These are phyloP conservation scores for Myotis findleyi DNA, from an alignment of 2,797 vertebrate genomes.

Conservation along the genomic window DNA sequence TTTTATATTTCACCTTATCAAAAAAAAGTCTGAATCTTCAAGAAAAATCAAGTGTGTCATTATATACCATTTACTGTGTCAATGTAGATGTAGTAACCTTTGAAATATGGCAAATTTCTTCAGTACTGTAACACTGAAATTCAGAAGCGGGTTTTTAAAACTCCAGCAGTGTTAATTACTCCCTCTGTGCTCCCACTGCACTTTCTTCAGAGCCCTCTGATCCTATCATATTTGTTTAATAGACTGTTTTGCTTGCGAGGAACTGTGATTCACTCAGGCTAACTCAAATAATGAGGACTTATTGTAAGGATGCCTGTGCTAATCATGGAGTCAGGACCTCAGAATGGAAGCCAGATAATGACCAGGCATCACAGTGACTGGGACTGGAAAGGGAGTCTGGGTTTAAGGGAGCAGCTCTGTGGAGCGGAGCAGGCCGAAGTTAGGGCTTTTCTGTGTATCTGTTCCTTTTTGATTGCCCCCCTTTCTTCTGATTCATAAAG, in stretches of 20 bases:
- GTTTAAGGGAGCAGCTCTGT: not conserved
- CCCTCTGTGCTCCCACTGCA: slow-evolving; percentile 51
- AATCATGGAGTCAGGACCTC: slow-evolving; percentile 23
- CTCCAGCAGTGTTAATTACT: slow-evolving; percentile 68
- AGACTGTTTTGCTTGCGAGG: slow-evolving; percentile 64
- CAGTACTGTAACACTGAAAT: slow-evolving; percentile 42
- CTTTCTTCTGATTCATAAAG: not conserved
- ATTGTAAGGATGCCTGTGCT: slow-evolving; percentile 48
- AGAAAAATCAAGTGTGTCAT: slow-evolving; percentile 53
- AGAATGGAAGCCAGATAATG: slow-evolving; percentile 30
- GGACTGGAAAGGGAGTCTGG: not conserved
- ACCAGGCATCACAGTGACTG: not conserved
- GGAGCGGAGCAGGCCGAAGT: not conserved
- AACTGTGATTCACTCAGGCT: slow-evolving; percentile 38
- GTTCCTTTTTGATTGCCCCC: not conserved
- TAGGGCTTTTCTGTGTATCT: not conserved
- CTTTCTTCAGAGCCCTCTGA: slow-evolving; percentile 43
- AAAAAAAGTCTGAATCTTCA: slow-evolving; percentile 43
- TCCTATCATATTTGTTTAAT: slow-evolving; percentile 71
- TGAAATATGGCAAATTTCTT: slow-evolving; percentile 63
- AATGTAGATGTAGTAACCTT: slow-evolving; percentile 67
- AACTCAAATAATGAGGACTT: slow-evolving; percentile 54
- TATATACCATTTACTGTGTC: slow-evolving; percentile 59
- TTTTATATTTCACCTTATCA: slow-evolving; percentile 22
- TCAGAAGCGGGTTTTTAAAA: slow-evolving; percentile 62